phyloP scores from a whole-genome alignment of 2,888 invertebrate genomes.

The Orgyia antiqua region DNA sequence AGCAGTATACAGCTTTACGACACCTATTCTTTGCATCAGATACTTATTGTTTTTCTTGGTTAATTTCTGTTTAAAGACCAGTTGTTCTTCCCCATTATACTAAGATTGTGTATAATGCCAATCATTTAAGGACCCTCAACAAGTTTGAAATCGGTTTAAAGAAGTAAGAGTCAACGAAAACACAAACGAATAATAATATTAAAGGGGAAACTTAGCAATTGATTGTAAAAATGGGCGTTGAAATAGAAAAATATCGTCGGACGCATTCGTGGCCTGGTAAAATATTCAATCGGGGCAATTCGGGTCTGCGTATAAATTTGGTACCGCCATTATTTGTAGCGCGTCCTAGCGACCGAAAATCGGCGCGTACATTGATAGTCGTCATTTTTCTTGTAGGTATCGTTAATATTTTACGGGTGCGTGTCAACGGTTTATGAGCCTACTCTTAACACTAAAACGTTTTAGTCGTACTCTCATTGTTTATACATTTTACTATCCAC shows the following conservation, averaged over 20 bases:
- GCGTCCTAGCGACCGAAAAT: slow-evolving; percentile 72
- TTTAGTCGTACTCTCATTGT: slow-evolving; percentile 75
- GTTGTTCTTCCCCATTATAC: no score
- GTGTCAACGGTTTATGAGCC: slow-evolving; percentile 75
- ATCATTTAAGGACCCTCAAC: no score
- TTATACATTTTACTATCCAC: slow-evolving; percentile 75
- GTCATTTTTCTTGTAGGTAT: slow-evolving; percentile 75
- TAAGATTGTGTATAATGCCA: no score
- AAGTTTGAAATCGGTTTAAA: no score
- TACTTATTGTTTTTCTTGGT: no score
- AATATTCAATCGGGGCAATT: slow-evolving; percentile 77
- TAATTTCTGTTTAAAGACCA: no score
- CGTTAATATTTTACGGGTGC: slow-evolving; percentile 77
- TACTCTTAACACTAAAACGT: slow-evolving; percentile 77
- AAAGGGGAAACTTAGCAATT: slow-evolving; percentile 74
- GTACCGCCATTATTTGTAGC: slow-evolving; percentile 73
- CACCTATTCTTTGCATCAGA: no score
- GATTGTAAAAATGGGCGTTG: slow-evolving; percentile 72
- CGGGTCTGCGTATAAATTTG: slow-evolving; percentile 74
- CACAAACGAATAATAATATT: slow-evolving; percentile 65
- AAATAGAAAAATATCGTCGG: slow-evolving; percentile 75
- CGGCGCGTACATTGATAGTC: slow-evolving; percentile 73
- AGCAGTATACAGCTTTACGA: no score
- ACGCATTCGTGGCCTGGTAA: slow-evolving; percentile 74
- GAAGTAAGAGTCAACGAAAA: no score